A percentile compares a stretch with the other conserved stretches of the same genome.
Conservation (phyloP, 1,140 invertebrate species). For the Conus ventricosus region DNA sequence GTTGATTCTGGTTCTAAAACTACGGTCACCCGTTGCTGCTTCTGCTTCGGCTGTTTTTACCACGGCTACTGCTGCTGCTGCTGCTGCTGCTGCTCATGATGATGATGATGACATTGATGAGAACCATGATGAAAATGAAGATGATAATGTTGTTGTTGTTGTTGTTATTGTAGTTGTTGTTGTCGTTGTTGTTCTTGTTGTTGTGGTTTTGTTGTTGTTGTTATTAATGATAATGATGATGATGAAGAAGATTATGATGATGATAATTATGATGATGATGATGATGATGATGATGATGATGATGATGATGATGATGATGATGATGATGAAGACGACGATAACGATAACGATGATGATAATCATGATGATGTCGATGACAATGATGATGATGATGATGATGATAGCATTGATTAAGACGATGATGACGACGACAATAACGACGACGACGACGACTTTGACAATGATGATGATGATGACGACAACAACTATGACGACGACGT, state of each 20-base stretch:
- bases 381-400: not conserved
- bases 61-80: no score
- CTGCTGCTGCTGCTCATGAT: no score
- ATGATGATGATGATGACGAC: not conserved
- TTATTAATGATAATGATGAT: no score
- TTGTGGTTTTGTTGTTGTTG: no score
- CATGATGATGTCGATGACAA: not conserved
- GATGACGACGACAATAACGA: not conserved
- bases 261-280: no score
- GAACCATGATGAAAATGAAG: not conserved
- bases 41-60: not conserved
- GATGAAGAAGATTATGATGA: no score
- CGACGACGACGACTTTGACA: not conserved
- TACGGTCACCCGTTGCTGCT: no score
- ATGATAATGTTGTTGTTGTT: not conserved
- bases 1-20: no score
- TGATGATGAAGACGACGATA: not conserved
- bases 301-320: not conserved
- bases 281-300: no score
- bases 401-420: no score
- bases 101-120: not conserved
- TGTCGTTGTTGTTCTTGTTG: no score
- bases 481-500: not conserved
- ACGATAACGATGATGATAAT: not conserved
- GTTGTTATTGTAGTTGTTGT: not conserved